These are phyloP conservation scores for Torymus tubicola DNA, from an alignment of 2,888 invertebrate genomes.

Conservation along the genomic window DNA sequence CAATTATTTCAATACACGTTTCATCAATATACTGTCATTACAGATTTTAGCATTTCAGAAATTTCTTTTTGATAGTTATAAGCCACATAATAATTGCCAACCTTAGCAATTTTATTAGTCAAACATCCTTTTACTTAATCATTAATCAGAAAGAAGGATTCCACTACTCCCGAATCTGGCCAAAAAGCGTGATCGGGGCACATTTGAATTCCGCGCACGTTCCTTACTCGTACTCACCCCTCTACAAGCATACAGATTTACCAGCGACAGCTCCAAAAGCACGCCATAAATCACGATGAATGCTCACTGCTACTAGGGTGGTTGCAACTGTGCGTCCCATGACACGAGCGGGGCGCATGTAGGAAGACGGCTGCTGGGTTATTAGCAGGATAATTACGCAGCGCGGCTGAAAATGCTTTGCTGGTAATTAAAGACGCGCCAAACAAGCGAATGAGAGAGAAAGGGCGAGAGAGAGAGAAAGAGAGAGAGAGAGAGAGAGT, in stretches of 20 bases:
- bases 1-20: too few relatives aligned
- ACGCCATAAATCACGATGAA: too few relatives aligned
- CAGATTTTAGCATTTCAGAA: too few relatives aligned
- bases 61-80: too few relatives aligned
- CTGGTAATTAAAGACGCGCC: constrained; percentile 62
- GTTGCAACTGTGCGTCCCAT: too few relatives aligned
- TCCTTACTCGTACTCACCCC: not conserved
- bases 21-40: too few relatives aligned
- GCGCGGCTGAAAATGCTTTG: constrained; percentile 62
- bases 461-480: not conserved
- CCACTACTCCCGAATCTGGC: not conserved
- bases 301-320: too few relatives aligned
- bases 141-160: too few relatives aligned
- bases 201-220: not conserved
- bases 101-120: too few relatives aligned
- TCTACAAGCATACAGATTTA: constrained; percentile 13
- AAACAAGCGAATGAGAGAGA: constrained; percentile 3
- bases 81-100: too few relatives aligned
- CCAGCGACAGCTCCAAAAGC: not conserved
- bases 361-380: constrained; percentile 47
- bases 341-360: constrained; percentile 28
- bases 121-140: too few relatives aligned
- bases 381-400: constrained; percentile 64
- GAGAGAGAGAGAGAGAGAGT: not conserved
- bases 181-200: not conserved